Conservation (phyloP, 2,113 vertebrate species). For the Colaptes auratus region DNA sequence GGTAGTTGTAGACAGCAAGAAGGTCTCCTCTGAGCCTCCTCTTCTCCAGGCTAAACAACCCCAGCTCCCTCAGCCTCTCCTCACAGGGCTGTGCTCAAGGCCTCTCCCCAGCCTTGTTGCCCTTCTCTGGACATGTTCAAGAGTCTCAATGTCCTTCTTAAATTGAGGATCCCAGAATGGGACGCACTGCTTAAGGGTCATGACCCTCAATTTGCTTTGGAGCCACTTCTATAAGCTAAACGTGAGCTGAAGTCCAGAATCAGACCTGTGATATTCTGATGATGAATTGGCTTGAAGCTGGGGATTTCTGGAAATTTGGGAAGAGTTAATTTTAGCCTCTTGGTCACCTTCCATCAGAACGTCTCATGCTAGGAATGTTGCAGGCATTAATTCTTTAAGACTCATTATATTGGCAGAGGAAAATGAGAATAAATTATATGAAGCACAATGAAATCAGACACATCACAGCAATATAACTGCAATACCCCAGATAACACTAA, state of each 20-base stretch:
- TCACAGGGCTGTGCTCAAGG: too few species aligned
- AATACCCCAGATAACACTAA: neutral
- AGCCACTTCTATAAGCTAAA: neutral
- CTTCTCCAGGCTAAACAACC: too few species aligned
- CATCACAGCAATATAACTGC: neutral
- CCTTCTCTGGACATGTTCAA: too few species aligned
- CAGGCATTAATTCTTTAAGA: neutral
- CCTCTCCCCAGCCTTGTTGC: too few species aligned
- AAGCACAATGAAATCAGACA: neutral
- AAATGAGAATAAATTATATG: neutral
- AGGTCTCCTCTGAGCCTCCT: too few species aligned
- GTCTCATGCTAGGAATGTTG: neutral
- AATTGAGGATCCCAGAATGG: too few species aligned
- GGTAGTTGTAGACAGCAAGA: too few species aligned
- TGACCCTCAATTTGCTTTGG: too few species aligned
- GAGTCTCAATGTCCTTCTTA: too few species aligned
- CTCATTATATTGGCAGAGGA: neutral
- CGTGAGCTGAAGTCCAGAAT: neutral
- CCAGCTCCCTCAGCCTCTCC: too few species aligned
- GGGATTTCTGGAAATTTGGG: neutral
- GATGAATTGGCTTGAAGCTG: neutral
- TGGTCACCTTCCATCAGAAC: neutral
- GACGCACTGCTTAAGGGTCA: too few species aligned
- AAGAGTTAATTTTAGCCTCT: neutral
- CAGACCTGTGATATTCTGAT: neutral